Evolutionary conservation across 2,888 invertebrate genomes (phyloP).

Genomic region (Netelia virgata): DNA sequence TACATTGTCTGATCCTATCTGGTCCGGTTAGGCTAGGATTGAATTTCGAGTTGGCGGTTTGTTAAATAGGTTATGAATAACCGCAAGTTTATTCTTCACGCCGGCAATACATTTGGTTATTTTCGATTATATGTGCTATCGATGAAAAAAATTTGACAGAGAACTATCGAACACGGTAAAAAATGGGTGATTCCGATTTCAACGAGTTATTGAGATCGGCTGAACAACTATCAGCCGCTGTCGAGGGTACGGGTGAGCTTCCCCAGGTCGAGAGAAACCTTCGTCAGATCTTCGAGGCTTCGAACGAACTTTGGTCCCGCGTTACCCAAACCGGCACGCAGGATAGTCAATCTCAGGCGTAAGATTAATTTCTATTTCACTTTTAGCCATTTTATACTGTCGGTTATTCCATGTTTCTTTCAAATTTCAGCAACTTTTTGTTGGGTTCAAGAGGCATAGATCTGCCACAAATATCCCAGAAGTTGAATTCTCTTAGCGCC

Average conservation of each 20-base stretch:
- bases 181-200: constrained; percentile 88
- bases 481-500: constrained; percentile 94
- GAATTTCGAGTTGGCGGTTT: constrained; percentile 30
- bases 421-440: constrained; percentile 90
- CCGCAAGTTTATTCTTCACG: constrained; percentile 1
- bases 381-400: background rate
- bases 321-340: constrained; percentile 94
- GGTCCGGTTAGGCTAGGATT: background rate
- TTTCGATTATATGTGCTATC: background rate
- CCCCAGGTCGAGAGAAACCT: constrained; percentile 95
- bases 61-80: constrained; percentile 44
- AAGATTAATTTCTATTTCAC: constrained; percentile 81
- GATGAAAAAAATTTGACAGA: background rate
- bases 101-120: constrained; percentile 22
- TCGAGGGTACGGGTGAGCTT: constrained; percentile 93
- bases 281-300: constrained; percentile 96
- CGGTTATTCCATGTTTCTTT: constrained; percentile 3
- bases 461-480: constrained; percentile 96
- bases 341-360: constrained; percentile 94
- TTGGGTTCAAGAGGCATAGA: constrained; percentile 97
- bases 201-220: constrained; percentile 95
- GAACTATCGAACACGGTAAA: constrained; percentile 24
- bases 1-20: background rate
- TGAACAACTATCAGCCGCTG: constrained; percentile 95
- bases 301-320: constrained; percentile 94